These are phyloP conservation scores for Plebejus melissa DNA, from an alignment of 2,888 invertebrate species.

Conservation along the genomic window DNA sequence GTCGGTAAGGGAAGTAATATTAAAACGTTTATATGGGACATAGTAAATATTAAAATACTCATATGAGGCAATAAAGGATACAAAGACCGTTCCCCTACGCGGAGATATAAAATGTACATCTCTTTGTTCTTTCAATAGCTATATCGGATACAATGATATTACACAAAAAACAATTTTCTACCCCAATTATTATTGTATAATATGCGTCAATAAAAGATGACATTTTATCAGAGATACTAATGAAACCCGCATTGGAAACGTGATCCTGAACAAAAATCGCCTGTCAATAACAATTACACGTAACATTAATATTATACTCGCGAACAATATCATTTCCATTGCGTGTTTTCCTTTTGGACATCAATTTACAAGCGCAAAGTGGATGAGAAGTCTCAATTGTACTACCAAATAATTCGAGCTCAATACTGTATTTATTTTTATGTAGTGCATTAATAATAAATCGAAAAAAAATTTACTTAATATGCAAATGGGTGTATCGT, in stretches of 20 bases:
- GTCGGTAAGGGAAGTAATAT: conserved; percentile 9
- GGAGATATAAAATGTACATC: conserved; percentile 1
- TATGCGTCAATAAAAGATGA: conserved; percentile 23
- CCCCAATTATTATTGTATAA: conserved; percentile 24
- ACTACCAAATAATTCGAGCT: background rate
- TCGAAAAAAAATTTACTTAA: no score
- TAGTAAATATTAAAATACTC: conserved; percentile 13
- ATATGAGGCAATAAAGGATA: conserved; percentile 24
- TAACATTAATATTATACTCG: conserved; percentile 45
- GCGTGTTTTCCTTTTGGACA: conserved; percentile 30
- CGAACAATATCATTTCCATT: conserved; percentile 47
- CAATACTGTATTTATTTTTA: background rate
- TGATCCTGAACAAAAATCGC: conserved; percentile 46
- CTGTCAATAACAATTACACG: conserved; percentile 61
- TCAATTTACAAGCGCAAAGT: background rate
- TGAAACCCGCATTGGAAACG: conserved; percentile 37
- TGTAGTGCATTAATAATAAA: no score
- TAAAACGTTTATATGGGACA: conserved; percentile 23
- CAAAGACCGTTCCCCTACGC: background rate
- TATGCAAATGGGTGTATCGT: no score
- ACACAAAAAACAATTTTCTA: conserved; percentile 22
- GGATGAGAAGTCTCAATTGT: background rate
- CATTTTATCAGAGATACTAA: conserved; percentile 15
- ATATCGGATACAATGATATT: conserved; percentile 22
- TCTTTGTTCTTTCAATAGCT: conserved; percentile 24